A percentile compares a stretch with the other conserved stretches of the same genome.
Evolutionary conservation across 2,888 invertebrate species (phyloP).

Genomic region (Thumatha senex): DNA sequence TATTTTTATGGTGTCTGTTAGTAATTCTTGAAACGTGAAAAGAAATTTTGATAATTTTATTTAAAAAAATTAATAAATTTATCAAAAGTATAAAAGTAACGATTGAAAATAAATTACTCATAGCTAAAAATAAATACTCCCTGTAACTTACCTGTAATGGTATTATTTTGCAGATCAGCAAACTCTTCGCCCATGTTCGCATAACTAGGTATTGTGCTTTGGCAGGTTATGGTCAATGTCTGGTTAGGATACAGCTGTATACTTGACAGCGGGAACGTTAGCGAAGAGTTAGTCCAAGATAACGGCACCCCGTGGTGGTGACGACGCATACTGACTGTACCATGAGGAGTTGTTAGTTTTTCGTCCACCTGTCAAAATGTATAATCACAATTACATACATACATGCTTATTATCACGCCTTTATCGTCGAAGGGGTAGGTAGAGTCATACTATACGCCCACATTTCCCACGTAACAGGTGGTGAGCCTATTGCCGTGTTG

Average conservation of each 20-base stretch:
- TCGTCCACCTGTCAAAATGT: slow-evolving; percentile 65
- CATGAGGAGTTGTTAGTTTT: slow-evolving; percentile 67
- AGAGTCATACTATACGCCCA: too few species aligned
- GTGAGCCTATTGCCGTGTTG: too few species aligned
- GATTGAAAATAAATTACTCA: too few species aligned
- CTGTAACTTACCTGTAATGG: slow-evolving; percentile 86
- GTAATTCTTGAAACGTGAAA: too few species aligned
- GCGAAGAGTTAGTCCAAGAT: slow-evolving; percentile 67
- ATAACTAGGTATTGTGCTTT: slow-evolving; percentile 90
- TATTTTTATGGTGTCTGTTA: too few species aligned
- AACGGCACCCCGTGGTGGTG: slow-evolving; percentile 73
- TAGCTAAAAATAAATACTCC: too few species aligned
- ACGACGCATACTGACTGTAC: slow-evolving; percentile 63
- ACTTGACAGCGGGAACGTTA: slow-evolving; percentile 87
- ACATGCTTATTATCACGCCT: too few species aligned
- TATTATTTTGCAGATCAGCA: slow-evolving; percentile 88
- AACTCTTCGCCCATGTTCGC: slow-evolving; percentile 87
- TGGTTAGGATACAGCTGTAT: slow-evolving; percentile 88
- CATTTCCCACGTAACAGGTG: too few species aligned
- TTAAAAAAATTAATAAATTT: too few species aligned
- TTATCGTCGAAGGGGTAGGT: too few species aligned
- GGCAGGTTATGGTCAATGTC: slow-evolving; percentile 88
- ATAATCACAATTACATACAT: neutral
- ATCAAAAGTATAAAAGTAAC: too few species aligned
- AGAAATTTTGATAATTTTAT: too few species aligned